A percentile compares a stretch with the other conserved stretches of the same genome.
These are phyloP conservation scores for Poecilia gillii DNA, from an alignment of 2,797 vertebrate species.

Conservation along the genomic window DNA sequence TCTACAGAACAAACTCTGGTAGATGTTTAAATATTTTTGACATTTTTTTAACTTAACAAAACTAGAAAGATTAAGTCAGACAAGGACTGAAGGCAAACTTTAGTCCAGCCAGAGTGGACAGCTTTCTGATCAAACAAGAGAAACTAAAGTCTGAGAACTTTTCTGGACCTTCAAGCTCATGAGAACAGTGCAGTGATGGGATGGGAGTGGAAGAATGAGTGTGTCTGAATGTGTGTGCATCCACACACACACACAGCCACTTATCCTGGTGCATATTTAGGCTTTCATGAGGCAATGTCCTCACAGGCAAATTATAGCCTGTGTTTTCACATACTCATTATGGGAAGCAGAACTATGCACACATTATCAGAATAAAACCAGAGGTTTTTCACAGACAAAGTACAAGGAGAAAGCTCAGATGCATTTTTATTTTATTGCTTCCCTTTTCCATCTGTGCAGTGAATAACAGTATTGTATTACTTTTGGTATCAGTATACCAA, in stretches of 20 bases:
- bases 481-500: neutral
- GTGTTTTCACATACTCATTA: slow-evolving; percentile 61
- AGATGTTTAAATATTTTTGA: neutral
- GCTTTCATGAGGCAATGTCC: slow-evolving; percentile 49
- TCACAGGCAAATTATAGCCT: slow-evolving; percentile 54
- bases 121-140: neutral
- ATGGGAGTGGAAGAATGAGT: neutral
- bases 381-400: slow-evolving; percentile 26
- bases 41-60: neutral
- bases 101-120: neutral
- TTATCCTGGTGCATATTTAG: slow-evolving; percentile 8
- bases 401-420: slow-evolving; percentile 24
- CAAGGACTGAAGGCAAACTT: neutral
- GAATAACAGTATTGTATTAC: slow-evolving; percentile 4
- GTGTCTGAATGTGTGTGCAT: neutral
- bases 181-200: slow-evolving; percentile 22
- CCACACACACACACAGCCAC: neutral
- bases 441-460: slow-evolving; percentile 21
- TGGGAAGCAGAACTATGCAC: slow-evolving; percentile 47
- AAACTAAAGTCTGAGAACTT: neutral
- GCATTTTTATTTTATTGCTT: slow-evolving; percentile 23
- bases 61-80: neutral
- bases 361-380: slow-evolving; percentile 58
- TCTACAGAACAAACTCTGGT: neutral
- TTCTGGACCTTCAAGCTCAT: slow-evolving; percentile 10